Conservation (phyloP, 2,113 vertebrate genomes). For the Anser cygnoides region DNA sequence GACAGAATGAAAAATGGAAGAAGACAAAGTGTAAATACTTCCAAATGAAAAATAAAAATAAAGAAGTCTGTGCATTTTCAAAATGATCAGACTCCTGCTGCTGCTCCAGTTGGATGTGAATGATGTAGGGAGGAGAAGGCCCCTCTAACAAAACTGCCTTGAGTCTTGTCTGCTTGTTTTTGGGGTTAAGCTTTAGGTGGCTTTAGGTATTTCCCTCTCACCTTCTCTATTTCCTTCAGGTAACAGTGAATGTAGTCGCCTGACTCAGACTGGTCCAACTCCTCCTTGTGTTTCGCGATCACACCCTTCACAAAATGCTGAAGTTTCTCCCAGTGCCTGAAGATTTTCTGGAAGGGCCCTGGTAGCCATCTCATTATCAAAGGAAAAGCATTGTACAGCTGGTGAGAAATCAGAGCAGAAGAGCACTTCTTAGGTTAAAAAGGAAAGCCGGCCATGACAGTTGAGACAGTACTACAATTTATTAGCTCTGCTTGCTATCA, state of each 20-base stretch:
- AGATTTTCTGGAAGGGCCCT: conserved; percentile 77
- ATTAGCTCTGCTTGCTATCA: background rate
- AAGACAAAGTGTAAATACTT: conserved; percentile 45
- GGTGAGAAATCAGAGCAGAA: conserved; percentile 13
- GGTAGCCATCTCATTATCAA: conserved; percentile 80
- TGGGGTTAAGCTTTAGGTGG: background rate
- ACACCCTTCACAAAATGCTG: conserved; percentile 62
- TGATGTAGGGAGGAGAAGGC: background rate
- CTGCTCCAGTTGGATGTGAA: background rate
- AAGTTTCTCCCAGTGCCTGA: conserved; percentile 63
- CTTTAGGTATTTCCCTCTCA: conserved; percentile 22
- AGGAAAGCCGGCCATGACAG: background rate
- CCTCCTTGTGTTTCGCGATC: conserved; percentile 77
- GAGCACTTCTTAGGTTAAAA: background rate
- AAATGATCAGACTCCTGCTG: conserved; percentile 22
- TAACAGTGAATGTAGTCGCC: conserved; percentile 86
- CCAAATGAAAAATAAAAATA: background rate
- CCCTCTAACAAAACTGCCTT: background rate
- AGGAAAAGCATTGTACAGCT: conserved; percentile 81
- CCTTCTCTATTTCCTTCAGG: conserved; percentile 84
- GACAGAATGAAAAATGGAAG: conserved; percentile 29
- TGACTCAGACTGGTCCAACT: conserved; percentile 73
- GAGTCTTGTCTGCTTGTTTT: background rate
- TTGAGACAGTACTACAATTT: background rate
- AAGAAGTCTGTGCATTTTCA: background rate